These are phyloP conservation scores for Coelopa pilipes DNA, from an alignment of 2,888 invertebrate species.

Conservation along the genomic window DNA sequence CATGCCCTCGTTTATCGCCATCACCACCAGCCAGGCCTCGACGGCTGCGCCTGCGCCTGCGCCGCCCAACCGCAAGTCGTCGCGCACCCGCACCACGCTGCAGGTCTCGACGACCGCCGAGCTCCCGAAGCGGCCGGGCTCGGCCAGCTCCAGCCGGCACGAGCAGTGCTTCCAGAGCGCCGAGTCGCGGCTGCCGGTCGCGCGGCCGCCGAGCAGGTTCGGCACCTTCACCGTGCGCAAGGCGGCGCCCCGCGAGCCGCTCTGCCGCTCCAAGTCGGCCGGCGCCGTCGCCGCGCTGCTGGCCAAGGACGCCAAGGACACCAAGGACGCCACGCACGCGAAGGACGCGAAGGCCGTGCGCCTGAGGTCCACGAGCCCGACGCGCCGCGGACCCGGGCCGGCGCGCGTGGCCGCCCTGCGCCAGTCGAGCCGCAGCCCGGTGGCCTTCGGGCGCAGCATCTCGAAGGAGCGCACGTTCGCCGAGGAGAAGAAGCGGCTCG, in stretches of 20 bases:
- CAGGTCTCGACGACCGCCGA: slow-evolving; percentile 73
- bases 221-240: slow-evolving; percentile 65
- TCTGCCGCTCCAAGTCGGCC: slow-evolving; percentile 64
- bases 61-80: slow-evolving; percentile 82
- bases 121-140: slow-evolving; percentile 48
- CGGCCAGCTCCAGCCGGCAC: slow-evolving; percentile 53
- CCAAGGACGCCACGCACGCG: slow-evolving; percentile 45
- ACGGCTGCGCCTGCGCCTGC: slow-evolving; percentile 78
- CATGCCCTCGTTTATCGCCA: slow-evolving; percentile 70
- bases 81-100: slow-evolving; percentile 69
- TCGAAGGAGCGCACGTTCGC: slow-evolving; percentile 72
- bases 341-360: slow-evolving; percentile 46
- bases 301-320: slow-evolving; percentile 50
- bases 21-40: slow-evolving; percentile 65
- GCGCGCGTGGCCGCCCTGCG: slow-evolving; percentile 52
- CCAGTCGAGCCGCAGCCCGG: slow-evolving; percentile 65
- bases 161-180: slow-evolving; percentile 63
- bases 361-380: slow-evolving; percentile 36
- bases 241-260: slow-evolving; percentile 53
- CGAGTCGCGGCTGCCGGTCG: slow-evolving; percentile 40
- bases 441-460: slow-evolving; percentile 67
- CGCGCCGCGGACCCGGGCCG: slow-evolving; percentile 51
- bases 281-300: slow-evolving; percentile 58
- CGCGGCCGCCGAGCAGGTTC: slow-evolving; percentile 54
- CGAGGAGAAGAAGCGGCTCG: slow-evolving; percentile 69